Evolutionary conservation across 2,113 vertebrate species (phyloP), one percentile per base, ranked within the genome.

Genomic region (Lepidothrix coronata): DNA sequence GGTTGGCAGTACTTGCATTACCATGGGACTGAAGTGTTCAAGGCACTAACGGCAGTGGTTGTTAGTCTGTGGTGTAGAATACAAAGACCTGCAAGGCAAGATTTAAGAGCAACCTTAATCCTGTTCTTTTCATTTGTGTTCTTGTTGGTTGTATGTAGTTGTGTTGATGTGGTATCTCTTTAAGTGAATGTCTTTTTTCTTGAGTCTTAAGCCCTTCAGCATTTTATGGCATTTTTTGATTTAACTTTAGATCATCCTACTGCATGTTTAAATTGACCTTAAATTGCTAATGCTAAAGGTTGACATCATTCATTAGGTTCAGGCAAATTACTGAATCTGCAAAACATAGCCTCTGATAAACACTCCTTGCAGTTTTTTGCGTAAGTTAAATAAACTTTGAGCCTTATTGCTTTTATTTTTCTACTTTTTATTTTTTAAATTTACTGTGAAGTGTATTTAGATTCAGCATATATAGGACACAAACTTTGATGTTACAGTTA

Each of bases 11-110:
- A 5, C 9, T 54, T 62, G 33, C 6, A 0, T 35, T 43, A 75
- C 44, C 25, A 2, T 10, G 27, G 79, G 18, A 5, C 43, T 70
- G 44, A 52, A 3, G 41, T 14, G 51, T 62, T 76, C 8, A 17
- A 30, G 52, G 74, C 58, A 2, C 33, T n/a, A 1, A 14, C 1
- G 12, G 15, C 75, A 7, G 8, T 59, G 58, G 46, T 16, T 19
- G 25, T n/a, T 55, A n/a, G 4, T 37, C 59, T 0, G 0, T 33
- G 52, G 2, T 30, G 24, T 35, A 12, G 39, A 75, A 19, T 33
- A 5, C 49, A 21, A 6, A 43, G 23, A 30, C 22, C 62, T 1
- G 4, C 41, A 61, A 70, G 74, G 54, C 63, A 44, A 16, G n/a
- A 19, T 30, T 54, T 43, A 39, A 66, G 12, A 67, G 23, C 39